Conservation (phyloP, 2,888 invertebrate genomes). For the Poecilobothrus nobilitatus region DNA sequence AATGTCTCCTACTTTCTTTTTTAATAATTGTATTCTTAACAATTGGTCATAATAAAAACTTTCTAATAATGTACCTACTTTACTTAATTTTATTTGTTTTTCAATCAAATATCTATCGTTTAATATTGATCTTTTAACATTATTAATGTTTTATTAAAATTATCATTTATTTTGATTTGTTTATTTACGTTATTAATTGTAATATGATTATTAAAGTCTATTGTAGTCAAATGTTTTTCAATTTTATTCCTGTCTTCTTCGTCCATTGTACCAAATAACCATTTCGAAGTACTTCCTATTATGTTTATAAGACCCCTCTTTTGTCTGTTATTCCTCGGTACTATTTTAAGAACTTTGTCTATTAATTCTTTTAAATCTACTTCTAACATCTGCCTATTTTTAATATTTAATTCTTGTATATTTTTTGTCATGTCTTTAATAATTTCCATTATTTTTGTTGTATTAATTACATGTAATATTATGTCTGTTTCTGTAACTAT, state of each 20-base stretch:
- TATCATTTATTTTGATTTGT: conserved; percentile 12
- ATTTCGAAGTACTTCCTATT: conserved; percentile 11
- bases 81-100: neutral
- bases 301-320: conserved; percentile 12
- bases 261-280: conserved; percentile 13
- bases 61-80: neutral
- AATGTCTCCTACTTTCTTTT: conserved; percentile 9
- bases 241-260: conserved; percentile 12
- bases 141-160: conserved; percentile 11
- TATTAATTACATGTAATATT: conserved; percentile 10
- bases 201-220: conserved; percentile 11
- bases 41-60: conserved; percentile 12
- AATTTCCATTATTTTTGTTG: conserved; percentile 5
- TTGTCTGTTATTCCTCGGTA: conserved; percentile 7
- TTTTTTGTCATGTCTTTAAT: conserved; percentile 7
- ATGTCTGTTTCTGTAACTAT: conserved; percentile 6
- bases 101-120: conserved; percentile 2
- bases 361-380: conserved; percentile 10
- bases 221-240: conserved; percentile 11
- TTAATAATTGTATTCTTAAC: conserved; percentile 12
- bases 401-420: conserved; percentile 8
- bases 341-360: neutral
- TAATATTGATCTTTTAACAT: conserved; percentile 1
- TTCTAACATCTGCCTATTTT: conserved; percentile 7
- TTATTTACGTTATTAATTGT: conserved; percentile 11